phyloP scores from a whole-genome alignment of 2,113 vertebrate genomes.

The Apaloderma vittatum region DNA sequence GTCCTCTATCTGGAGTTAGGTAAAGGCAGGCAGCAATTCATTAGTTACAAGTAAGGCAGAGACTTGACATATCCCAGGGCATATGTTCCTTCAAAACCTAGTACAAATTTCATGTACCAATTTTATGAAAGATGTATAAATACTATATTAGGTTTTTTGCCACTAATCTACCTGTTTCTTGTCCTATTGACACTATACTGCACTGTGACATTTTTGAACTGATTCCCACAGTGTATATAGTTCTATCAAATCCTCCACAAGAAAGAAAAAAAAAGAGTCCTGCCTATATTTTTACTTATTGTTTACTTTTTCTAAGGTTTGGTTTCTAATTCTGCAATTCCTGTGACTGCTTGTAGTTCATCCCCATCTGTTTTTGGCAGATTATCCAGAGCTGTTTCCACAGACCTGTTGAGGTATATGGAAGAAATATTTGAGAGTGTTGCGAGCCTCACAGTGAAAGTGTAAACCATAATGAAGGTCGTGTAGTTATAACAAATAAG shows the following conservation, averaged over 20 bases:
- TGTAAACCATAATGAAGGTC: not conserved
- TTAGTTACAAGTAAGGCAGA: not conserved
- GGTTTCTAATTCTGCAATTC: not conserved
- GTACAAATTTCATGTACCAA: not conserved
- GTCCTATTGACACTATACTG: not conserved
- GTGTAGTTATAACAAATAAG: not conserved
- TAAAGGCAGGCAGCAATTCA: not conserved
- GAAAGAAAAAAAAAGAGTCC: not conserved
- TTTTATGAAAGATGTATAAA: not conserved
- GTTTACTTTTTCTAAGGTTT: not conserved
- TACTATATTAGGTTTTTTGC: not conserved
- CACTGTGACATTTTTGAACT: not conserved
- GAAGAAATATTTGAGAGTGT: not conserved
- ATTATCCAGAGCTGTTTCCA: not conserved
- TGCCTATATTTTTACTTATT: not conserved
- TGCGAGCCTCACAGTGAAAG: not conserved
- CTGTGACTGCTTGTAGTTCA: not conserved
- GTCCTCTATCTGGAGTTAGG: not conserved
- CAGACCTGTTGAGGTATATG: not conserved
- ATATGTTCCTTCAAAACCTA: not conserved
- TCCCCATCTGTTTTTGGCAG: not conserved
- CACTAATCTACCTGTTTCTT: not conserved
- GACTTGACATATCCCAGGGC: not conserved
- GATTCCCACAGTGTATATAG: not conserved
- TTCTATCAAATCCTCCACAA: not conserved